Base-by-base conservation (phyloP, 2,113 vertebrate species). In the Hylia prasina region DNA sequence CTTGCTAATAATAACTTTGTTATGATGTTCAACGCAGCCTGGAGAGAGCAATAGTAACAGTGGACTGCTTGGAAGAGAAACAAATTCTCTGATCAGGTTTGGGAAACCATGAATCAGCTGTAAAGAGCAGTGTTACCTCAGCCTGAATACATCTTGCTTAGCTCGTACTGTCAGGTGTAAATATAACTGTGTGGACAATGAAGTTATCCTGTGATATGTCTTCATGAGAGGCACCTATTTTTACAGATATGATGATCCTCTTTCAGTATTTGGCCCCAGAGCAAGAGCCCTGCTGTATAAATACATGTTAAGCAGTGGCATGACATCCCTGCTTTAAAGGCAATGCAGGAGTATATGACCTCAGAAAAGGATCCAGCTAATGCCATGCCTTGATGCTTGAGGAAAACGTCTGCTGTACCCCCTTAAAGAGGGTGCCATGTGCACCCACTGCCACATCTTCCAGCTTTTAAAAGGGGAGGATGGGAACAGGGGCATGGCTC, bases 41-140 rank as follows among this genome's bases (percentile, higher is more conserved):
- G 1, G 60, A 83, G 93, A 93, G 90, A 96, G 90, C 76, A 89
- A 64, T 64, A 83, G 47, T 94, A 95, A 81, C 79, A 70, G 76
- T 53, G 39, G 23, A 63, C 54, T 90, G 78, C 82, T 91, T 96
- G 93, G 93, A 96, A 86, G 66, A 75, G 50, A 65, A 90, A 82
- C 80, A 94, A 92, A 78, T 90, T 78, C 2, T 88, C 78, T 0
- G 0, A 60, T 83, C 56, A 68, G 69, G 88, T 96, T 92, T 92
- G 89, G 82, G 88, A 97, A 96, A 94, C 53, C 94, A 89, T 96
- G 92, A 95, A 89, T 96, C 94, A 94, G 95, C 93, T 94, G 76
- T 71, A 68, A 93, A 90, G 51, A 51, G 51, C 68, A 66, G 68
- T 9, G 72, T 96, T 96, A 83, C 76, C 85, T 94, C 88, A 86